Percentiles rank a stretch among this genome's conserved stretches.
phyloP scores from a whole-genome alignment of 2,888 invertebrate genomes.

The Drosophila melanosoma region DNA sequence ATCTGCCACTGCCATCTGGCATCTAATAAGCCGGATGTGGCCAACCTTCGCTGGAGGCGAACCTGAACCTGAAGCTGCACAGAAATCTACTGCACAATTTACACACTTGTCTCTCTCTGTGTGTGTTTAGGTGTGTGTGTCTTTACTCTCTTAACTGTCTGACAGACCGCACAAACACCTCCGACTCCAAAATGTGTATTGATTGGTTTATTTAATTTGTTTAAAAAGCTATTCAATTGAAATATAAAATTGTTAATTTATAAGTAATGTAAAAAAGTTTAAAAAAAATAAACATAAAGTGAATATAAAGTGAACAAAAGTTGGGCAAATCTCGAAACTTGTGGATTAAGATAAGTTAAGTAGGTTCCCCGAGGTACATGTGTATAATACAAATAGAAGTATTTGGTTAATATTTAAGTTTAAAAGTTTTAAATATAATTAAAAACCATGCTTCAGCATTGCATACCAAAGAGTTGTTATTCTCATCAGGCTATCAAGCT shows the following conservation, averaged over 20 bases:
- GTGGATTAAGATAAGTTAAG: neutral
- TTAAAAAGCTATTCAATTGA: neutral
- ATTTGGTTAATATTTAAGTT: too few species aligned
- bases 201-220: neutral
- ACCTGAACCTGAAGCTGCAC: conserved; percentile 57
- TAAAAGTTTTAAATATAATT: neutral
- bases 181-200: neutral
- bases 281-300: neutral
- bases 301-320: neutral
- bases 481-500: neutral
- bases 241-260: neutral
- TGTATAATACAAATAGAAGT: neutral
- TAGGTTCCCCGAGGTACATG: neutral
- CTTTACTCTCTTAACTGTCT: neutral
- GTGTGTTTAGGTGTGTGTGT: conserved; percentile 19
- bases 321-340: neutral
- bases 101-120: conserved; percentile 5
- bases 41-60: conserved; percentile 44
- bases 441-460: neutral
- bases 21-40: conserved; percentile 28
- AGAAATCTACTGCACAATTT: conserved; percentile 1
- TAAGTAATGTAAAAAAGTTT: neutral
- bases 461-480: neutral
- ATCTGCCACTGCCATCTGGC: conserved; percentile 1
- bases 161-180: neutral